Evolutionary conservation across 2,888 invertebrate genomes (phyloP), one percentile per base, ranked within the genome.

Genomic region (Xanthia togata): DNA sequence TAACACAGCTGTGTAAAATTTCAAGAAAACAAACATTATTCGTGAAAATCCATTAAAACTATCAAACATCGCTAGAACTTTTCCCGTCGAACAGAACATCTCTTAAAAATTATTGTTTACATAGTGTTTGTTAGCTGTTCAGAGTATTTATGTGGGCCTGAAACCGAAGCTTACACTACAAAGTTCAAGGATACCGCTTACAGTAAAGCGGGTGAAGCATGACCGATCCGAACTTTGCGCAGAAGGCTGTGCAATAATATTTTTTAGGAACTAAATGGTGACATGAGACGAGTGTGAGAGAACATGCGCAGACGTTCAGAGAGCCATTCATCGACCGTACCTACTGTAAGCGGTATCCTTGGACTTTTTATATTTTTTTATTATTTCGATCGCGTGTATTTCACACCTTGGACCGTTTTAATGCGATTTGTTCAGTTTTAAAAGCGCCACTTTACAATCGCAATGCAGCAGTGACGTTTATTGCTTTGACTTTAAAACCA

Each of bases 361-460:
- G 47, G 17, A 47, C 47, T 5, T 44, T 3, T 44, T 44, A 50
- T 50, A 50, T 20, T 6, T 50, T 50, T 50, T 20, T 20, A 11
- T 50, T 35, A n/a, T 20, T 38, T 12, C 20, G n/a, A 26, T 31
- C 76, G 81, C 87, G 12, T n/a, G 9, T 23, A 41, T 76, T 73
- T 53, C 64, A 6, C 76, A 57, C 23, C 84, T 89, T 88, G 73
- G 8, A 79, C 88, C 84, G 64, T 67, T 63, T 75, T 89, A 91
- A 89, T 90, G 86, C 88, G 89, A 91, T 91, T 91, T 91, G 90
- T 91, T 88, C 82, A 89, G 88, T 91, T 91, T 91, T 91, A 91
- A 92, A 91, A 91, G 90, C 89, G 87, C 88, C 90, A 88, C 90
- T 91, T 91, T 89, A 89, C 90, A 89, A 90, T 89, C 89, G 86